These are phyloP conservation scores for Phalacrocorax aristotelis DNA, from an alignment of 2,113 vertebrate species.

Conservation along the genomic window DNA sequence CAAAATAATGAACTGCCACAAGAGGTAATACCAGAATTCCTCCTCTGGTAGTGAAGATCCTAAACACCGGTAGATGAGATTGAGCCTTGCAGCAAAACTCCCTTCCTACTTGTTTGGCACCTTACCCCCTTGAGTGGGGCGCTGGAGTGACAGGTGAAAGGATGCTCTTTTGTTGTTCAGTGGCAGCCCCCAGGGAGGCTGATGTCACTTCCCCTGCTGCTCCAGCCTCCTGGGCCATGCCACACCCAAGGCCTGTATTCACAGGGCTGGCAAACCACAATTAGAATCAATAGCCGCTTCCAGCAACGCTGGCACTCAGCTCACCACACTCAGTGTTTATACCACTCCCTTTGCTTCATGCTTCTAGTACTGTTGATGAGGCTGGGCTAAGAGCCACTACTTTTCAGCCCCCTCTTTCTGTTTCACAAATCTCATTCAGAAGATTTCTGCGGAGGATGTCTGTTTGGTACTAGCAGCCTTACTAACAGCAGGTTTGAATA, in stretches of 20 bases:
- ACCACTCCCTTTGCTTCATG: neutral
- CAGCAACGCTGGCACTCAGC: neutral
- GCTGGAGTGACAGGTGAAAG: neutral
- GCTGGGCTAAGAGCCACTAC: constrained; percentile 16
- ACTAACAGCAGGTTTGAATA: neutral
- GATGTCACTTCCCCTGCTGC: neutral
- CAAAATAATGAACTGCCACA: neutral
- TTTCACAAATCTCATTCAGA: neutral
- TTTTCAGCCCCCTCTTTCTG: neutral
- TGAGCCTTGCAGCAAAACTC: neutral
- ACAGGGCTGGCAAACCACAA: neutral
- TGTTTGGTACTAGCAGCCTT: neutral
- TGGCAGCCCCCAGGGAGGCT: neutral
- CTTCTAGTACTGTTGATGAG: neutral
- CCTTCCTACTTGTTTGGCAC: neutral
- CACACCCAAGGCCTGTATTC: neutral
- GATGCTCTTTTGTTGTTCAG: neutral
- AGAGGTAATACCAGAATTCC: neutral
- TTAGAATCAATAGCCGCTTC: neutral
- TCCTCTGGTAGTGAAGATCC: neutral
- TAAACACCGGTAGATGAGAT: fast-evolving
- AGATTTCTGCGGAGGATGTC: neutral
- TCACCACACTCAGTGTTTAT: neutral
- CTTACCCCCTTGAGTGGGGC: fast-evolving
- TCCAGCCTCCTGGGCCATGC: neutral